phyloP scores from a whole-genome alignment of 2,113 vertebrate genomes.

The Lanius collurio region DNA sequence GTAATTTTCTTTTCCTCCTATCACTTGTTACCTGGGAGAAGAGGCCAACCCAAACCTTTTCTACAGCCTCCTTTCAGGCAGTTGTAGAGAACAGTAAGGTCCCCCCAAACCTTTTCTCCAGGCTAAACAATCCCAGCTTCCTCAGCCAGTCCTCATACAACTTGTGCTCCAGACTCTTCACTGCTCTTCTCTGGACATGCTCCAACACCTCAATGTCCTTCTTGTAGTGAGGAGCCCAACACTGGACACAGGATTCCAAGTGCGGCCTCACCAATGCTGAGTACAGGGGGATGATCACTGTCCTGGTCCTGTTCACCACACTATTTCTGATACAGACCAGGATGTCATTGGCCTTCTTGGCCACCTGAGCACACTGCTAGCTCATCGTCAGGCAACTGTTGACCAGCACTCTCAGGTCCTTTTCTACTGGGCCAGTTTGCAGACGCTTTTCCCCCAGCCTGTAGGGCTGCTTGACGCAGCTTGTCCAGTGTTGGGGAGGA shows the following conservation, averaged over 20 bases:
- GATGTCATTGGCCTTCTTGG: neutral
- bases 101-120: neutral
- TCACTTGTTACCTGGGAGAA: neutral
- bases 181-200: rapidly evolving
- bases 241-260: neutral
- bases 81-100: neutral
- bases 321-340: neutral
- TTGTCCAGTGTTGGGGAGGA: neutral
- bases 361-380: neutral
- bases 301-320: neutral
- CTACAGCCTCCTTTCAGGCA: neutral
- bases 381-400: neutral
- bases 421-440: neutral
- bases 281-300: neutral
- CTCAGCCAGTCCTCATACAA: neutral
- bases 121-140: neutral
- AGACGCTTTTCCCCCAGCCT: neutral
- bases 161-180: neutral
- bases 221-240: rapidly evolving
- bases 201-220: neutral
- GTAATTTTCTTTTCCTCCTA: neutral
- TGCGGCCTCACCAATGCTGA: rapidly evolving
- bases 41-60: neutral
- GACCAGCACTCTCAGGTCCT: neutral
- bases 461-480: rapidly evolving